These are phyloP conservation scores for Ageneiosus marmoratus DNA, from an alignment of 2,113 vertebrate genomes.

Conservation along the genomic window DNA sequence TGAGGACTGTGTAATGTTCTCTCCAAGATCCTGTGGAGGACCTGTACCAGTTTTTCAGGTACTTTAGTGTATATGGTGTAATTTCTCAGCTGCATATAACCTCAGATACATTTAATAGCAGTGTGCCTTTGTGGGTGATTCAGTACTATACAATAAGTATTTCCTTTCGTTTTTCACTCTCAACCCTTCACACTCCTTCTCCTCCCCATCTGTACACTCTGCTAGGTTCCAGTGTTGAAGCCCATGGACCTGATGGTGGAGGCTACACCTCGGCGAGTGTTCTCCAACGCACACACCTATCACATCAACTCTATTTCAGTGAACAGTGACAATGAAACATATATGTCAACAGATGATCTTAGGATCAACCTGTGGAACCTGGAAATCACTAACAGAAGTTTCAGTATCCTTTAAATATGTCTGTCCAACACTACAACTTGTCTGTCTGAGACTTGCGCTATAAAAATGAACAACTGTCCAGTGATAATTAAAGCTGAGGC, in stretches of 20 bases:
- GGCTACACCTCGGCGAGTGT: slow-evolving; percentile 82
- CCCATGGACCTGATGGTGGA: slow-evolving; percentile 93
- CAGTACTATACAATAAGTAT: no score
- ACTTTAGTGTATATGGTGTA: not conserved
- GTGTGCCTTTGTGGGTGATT: not conserved
- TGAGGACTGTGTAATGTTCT: no score
- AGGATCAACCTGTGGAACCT: slow-evolving; percentile 90
- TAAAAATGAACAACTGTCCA: not conserved
- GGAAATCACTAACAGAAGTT: slow-evolving; percentile 88
- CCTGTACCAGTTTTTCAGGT: no score
- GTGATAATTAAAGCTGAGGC: not conserved
- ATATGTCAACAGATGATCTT: slow-evolving; percentile 89
- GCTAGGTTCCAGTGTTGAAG: slow-evolving; percentile 83
- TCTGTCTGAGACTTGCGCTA: not conserved
- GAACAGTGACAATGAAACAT: slow-evolving; percentile 89
- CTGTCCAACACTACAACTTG: not conserved
- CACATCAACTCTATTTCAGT: slow-evolving; percentile 92
- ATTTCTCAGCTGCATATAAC: not conserved
- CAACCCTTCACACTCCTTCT: not conserved
- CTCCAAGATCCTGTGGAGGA: no score
- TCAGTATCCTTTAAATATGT: slow-evolving; percentile 84
- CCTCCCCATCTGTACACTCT: not conserved
- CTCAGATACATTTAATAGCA: not conserved
- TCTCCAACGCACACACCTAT: slow-evolving; percentile 87
- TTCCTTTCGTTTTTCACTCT: not conserved